These are phyloP conservation scores for Odontomachus brunneus DNA, from an alignment of 1,140 invertebrate genomes.

Conservation along the genomic window DNA sequence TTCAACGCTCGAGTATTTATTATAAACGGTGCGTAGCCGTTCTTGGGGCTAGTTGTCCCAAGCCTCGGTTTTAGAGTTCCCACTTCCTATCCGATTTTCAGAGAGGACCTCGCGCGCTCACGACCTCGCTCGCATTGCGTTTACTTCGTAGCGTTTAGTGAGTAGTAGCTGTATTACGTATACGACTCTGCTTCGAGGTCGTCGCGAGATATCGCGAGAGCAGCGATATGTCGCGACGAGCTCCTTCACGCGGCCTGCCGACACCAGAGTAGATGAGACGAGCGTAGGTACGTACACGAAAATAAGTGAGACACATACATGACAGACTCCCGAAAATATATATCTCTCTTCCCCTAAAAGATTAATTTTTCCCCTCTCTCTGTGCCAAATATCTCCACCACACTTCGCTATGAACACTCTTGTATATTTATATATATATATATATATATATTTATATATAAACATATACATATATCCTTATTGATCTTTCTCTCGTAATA, in stretches of 20 bases:
- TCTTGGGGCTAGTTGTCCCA: background rate
- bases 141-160: conserved; percentile 63
- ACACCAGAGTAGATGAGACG: conserved; percentile 72
- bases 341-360: background rate
- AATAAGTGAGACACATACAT: conserved; percentile 70
- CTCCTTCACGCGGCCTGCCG: conserved; percentile 66
- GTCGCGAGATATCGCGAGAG: conserved; percentile 55
- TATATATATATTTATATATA: conserved; percentile 39
- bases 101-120: conserved; percentile 24
- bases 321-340: conserved; percentile 45
- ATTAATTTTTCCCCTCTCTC: background rate
- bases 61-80: background rate
- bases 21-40: too few relatives aligned
- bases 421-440: conserved; percentile 20
- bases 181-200: conserved; percentile 65
- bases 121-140: conserved; percentile 60
- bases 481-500: too few relatives aligned
- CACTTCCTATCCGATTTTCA: background rate
- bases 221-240: conserved; percentile 54
- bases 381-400: conserved; percentile 26
- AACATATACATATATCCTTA: conserved; percentile 23
- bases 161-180: conserved; percentile 62
- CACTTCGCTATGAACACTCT: conserved; percentile 55
- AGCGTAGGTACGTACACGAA: conserved; percentile 74
- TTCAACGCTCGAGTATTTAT: too few relatives aligned